phyloP scores from a whole-genome alignment of 2,888 invertebrate species.

The Dynastes grantii region DNA sequence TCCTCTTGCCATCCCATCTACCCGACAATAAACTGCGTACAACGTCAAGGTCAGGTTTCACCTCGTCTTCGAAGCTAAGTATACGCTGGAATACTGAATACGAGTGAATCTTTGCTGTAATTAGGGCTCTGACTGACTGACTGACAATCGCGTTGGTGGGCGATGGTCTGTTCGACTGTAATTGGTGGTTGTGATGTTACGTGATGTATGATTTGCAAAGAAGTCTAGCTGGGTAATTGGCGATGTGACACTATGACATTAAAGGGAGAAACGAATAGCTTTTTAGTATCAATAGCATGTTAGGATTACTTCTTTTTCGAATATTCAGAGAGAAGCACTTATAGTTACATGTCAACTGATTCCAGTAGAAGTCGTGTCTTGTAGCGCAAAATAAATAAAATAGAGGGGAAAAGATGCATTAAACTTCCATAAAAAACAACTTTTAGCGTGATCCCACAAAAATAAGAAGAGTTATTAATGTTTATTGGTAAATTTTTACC shows the following conservation, averaged over 20 bases:
- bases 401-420: no score
- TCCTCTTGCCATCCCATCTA: background rate
- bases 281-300: background rate
- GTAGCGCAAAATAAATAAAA: no score
- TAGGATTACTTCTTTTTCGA: no score
- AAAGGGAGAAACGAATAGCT: background rate
- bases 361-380: no score
- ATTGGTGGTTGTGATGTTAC: background rate
- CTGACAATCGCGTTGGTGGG: background rate
- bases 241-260: background rate
- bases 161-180: background rate
- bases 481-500: no score
- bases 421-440: no score
- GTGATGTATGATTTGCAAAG: background rate
- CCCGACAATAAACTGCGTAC: background rate
- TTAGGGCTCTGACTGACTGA: background rate
- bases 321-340: no score
- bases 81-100: background rate
- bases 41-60: conserved; percentile 37
- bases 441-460: no score
- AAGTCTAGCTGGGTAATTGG: background rate
- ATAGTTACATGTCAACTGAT: no score
- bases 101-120: background rate
- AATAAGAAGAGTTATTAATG: no score
- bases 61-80: background rate